These are phyloP conservation scores for Catamblyrhynchus diadema DNA, from an alignment of 2,797 vertebrate species.

Conservation along the genomic window DNA sequence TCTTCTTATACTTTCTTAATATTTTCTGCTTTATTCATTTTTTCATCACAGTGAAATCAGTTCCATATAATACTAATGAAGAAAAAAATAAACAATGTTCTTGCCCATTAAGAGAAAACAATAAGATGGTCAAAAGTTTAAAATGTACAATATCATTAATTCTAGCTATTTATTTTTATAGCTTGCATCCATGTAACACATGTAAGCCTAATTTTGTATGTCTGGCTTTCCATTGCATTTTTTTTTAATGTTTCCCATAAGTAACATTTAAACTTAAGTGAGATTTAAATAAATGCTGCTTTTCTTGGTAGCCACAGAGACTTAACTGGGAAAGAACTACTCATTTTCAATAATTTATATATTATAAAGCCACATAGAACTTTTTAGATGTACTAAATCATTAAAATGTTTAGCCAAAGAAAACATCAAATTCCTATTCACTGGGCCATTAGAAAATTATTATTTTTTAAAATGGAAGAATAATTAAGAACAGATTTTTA, in stretches of 20 bases:
- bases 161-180: background rate
- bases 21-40: constrained; percentile 48
- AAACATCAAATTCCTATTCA: constrained; percentile 6
- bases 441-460: background rate
- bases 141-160: background rate
- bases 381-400: background rate
- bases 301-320: background rate
- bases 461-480: constrained; percentile 18
- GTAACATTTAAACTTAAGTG: background rate
- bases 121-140: background rate
- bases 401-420: constrained; percentile 20
- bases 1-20: constrained; percentile 37
- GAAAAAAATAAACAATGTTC: background rate
- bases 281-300: background rate
- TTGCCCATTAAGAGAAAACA: background rate
- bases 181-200: background rate
- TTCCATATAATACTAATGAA: background rate
- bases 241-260: background rate
- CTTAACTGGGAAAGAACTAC: background rate
- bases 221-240: background rate
- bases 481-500: constrained; percentile 56
- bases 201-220: background rate
- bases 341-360: background rate
- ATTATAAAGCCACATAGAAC: background rate
- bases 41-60: background rate